Evolutionary conservation across 2,113 vertebrate genomes (phyloP).

Genomic region (Cebidichthys violaceus): DNA sequence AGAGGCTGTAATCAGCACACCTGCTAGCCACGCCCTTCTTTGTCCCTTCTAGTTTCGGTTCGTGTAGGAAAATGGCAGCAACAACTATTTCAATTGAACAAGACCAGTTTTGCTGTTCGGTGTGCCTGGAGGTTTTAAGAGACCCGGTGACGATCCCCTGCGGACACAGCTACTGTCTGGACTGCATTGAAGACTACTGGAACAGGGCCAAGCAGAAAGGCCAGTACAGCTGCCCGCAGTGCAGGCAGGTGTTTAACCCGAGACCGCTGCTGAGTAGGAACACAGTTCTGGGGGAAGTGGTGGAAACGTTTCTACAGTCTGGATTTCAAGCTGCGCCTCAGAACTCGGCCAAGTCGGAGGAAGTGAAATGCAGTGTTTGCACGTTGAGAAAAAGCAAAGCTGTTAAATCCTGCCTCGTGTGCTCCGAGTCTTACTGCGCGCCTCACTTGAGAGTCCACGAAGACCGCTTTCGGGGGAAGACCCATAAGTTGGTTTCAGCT

Average conservation of each 20-base stretch:
- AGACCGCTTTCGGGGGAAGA: slow-evolving; percentile 84
- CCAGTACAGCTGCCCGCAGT: slow-evolving; percentile 82
- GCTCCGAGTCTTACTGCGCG: slow-evolving; percentile 91
- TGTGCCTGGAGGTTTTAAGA: slow-evolving; percentile 81
- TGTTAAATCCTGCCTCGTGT: slow-evolving; percentile 90
- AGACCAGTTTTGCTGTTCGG: slow-evolving; percentile 86
- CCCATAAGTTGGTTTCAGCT: slow-evolving; percentile 86
- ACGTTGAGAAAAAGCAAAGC: slow-evolving; percentile 88
- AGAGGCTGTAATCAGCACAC: slow-evolving; percentile 57
- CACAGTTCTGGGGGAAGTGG: slow-evolving; percentile 80
- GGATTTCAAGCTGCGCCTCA: slow-evolving; percentile 14
- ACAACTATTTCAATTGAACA: slow-evolving; percentile 82
- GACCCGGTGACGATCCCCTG: slow-evolving; percentile 84
- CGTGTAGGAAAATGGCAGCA: slow-evolving; percentile 73
- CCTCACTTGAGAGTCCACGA: slow-evolving; percentile 90
- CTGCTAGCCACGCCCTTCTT: slow-evolving; percentile 59
- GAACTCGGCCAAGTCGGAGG: slow-evolving; percentile 51
- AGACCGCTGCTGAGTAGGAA: slow-evolving; percentile 81
- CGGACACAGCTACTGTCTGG: slow-evolving; percentile 91
- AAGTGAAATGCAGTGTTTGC: slow-evolving; percentile 88
- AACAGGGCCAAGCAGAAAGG: slow-evolving; percentile 71
- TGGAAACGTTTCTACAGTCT: slow-evolving; percentile 70
- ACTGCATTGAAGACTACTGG: slow-evolving; percentile 86
- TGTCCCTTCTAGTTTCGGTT: slow-evolving; percentile 28
- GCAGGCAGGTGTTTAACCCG: slow-evolving; percentile 79